phyloP scores from a whole-genome alignment of 1,140 invertebrate species.

The Brachionus paranguensis region DNA sequence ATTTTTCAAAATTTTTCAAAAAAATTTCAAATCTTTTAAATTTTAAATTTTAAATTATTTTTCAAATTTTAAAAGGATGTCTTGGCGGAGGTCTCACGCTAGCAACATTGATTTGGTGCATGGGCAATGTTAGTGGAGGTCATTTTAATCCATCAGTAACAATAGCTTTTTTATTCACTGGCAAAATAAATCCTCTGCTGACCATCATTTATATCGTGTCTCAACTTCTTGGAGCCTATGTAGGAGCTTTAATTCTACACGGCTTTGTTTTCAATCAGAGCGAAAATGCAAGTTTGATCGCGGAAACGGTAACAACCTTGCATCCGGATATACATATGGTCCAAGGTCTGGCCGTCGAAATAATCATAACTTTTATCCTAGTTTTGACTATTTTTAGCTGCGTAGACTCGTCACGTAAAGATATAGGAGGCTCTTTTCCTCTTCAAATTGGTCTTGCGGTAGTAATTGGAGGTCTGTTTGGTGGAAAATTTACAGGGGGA shows the following conservation, averaged over 20 bases:
- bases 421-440: constrained; percentile 75
- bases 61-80: not conserved
- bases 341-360: constrained; percentile 76
- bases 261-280: constrained; percentile 55
- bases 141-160: constrained; percentile 85
- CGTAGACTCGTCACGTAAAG: constrained; percentile 68
- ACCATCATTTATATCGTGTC: constrained; percentile 66
- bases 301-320: constrained; percentile 52
- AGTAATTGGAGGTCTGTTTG: constrained; percentile 74
- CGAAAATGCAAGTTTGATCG: constrained; percentile 56
- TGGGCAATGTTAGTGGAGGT: constrained; percentile 78
- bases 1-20: not conserved
- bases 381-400: constrained; percentile 79
- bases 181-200: constrained; percentile 59
- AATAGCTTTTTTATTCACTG: constrained; percentile 62
- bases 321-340: constrained; percentile 42
- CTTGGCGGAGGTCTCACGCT: constrained; percentile 45
- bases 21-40: not conserved
- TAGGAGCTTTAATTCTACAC: constrained; percentile 59
- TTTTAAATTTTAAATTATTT: too few relatives aligned
- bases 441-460: constrained; percentile 76
- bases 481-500: constrained; percentile 54
- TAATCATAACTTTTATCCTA: constrained; percentile 77
- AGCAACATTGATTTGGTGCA: constrained; percentile 51
- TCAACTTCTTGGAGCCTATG: constrained; percentile 70